A percentile compares a stretch with the other conserved stretches of the same genome.
phyloP scores from a whole-genome alignment of 2,888 invertebrate genomes.

The Phlogophora meticulosa region DNA sequence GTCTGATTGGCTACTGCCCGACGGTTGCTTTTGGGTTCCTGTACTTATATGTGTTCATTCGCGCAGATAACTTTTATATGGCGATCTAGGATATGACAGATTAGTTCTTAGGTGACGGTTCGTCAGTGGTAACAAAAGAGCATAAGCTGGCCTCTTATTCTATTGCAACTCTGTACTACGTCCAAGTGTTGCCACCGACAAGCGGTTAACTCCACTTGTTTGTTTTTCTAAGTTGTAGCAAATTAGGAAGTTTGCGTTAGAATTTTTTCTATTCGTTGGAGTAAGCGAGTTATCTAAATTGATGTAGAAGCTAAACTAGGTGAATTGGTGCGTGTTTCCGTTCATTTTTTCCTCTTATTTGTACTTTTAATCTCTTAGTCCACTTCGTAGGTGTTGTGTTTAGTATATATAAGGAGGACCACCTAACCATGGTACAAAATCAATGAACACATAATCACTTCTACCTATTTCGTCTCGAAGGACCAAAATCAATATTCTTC shows the following conservation, averaged over 20 bases:
- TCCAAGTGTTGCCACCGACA: too few species aligned
- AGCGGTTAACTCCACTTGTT: background rate
- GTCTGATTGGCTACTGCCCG: too few species aligned
- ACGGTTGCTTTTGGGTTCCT: too few species aligned
- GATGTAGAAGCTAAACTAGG: constrained; percentile 8
- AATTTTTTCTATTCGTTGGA: constrained; percentile 37
- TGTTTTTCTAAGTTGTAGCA: constrained; percentile 26
- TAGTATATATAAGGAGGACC: background rate
- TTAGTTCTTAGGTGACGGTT: too few species aligned
- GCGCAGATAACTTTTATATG: too few species aligned
- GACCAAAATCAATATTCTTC: background rate
- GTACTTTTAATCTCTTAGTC: constrained; percentile 1
- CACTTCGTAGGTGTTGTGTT: background rate
- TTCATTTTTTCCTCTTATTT: constrained; percentile 28
- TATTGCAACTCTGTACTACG: too few species aligned
- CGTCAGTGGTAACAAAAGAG: too few species aligned
- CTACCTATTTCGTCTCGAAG: constrained; percentile 1
- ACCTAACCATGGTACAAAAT: too few species aligned
- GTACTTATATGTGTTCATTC: too few species aligned
- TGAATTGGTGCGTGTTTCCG: constrained; percentile 29
- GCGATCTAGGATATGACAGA: too few species aligned
- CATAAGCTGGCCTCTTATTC: too few species aligned
- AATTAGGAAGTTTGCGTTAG: background rate
- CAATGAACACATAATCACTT: background rate
- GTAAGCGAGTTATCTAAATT: constrained; percentile 30